These are phyloP conservation scores for Apodemia mormo DNA, from an alignment of 2,888 invertebrate species.

Conservation along the genomic window DNA sequence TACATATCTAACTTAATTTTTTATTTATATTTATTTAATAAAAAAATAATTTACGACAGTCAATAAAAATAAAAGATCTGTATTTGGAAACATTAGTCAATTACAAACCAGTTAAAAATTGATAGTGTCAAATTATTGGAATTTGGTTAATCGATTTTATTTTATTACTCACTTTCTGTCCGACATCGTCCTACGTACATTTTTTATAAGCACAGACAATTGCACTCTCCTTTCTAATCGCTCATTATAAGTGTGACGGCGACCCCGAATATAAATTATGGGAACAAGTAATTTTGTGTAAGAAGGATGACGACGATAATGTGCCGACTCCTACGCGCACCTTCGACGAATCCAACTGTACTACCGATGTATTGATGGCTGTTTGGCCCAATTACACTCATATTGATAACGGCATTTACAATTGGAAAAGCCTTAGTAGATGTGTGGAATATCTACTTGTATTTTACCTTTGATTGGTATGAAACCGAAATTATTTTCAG, in stretches of 20 bases:
- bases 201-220: slow-evolving; percentile 63
- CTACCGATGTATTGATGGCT: slow-evolving; percentile 52
- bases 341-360: slow-evolving; percentile 76
- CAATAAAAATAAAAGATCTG: slow-evolving; percentile 1
- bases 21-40: not conserved
- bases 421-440: slow-evolving; percentile 32
- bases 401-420: slow-evolving; percentile 41
- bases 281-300: slow-evolving; percentile 74
- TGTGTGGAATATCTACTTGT: slow-evolving; percentile 1
- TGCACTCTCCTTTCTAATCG: slow-evolving; percentile 77
- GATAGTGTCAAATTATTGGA: slow-evolving; percentile 16
- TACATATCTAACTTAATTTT: not conserved
- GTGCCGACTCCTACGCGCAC: slow-evolving; percentile 71
- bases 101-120: not conserved
- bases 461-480: not conserved
- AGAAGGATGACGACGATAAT: slow-evolving; percentile 66
- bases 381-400: slow-evolving; percentile 66
- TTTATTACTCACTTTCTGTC: slow-evolving; percentile 18
- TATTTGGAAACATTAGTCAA: slow-evolving; percentile 12
- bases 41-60: not conserved
- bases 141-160: slow-evolving; percentile 14
- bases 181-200: slow-evolving; percentile 62
- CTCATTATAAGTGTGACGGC: slow-evolving; percentile 70
- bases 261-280: slow-evolving; percentile 79
- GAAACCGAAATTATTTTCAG: not conserved